Base-by-base conservation (phyloP, 2,888 invertebrate genomes). In the Fissipunctia ypsillon region DNA sequence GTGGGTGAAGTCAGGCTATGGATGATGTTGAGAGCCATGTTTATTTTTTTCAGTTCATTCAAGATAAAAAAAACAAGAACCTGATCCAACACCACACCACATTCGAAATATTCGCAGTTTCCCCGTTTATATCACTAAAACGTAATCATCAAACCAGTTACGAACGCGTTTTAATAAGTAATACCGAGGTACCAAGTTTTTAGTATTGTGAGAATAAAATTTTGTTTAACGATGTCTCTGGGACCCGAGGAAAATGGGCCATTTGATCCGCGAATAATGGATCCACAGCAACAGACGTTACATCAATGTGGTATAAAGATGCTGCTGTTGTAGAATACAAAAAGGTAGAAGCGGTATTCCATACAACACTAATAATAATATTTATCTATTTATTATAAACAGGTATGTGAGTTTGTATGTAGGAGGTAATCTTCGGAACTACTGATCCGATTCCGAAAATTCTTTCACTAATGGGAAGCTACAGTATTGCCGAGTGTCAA, bases 261-360 rank as follows among this genome's bases (percentile, higher is more conserved):
- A 94, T 95, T 94, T 92, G 92, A 94, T 94, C 92, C 91, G 69
- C 84, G 85, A 90, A 92, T 95, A 94, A 94, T 91, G 91, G 92
- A 84, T 89, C 84, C 88, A 67, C 80, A 88, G 92, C 88, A 90
- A 88, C 91, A 92, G 92, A 90, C 90, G 90, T 88, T 88, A 89
- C 92, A 87, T 91, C 91, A 89, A 91, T 92, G 91, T 84, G 90
- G 91, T 88, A 89, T 91, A 90, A 91, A 92, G 91, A 91, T 84
- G 87, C 81, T 80, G 78, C 69, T 69, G 54, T 2, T 28, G 25
- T 10, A 25, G 79, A 80, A 61, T 25, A 25, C 25, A 28, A 65
- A 61, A 79, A 63, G 25, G 9, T 76, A 77, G 83, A 87, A 80
- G 56, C 2, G 84, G 70, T 68, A 67, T 57, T 54, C 0, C 0